Evolutionary conservation across 2,113 vertebrate species (phyloP), one percentile per base, ranked within the genome.

Genomic region (Megaceryle maxima): DNA sequence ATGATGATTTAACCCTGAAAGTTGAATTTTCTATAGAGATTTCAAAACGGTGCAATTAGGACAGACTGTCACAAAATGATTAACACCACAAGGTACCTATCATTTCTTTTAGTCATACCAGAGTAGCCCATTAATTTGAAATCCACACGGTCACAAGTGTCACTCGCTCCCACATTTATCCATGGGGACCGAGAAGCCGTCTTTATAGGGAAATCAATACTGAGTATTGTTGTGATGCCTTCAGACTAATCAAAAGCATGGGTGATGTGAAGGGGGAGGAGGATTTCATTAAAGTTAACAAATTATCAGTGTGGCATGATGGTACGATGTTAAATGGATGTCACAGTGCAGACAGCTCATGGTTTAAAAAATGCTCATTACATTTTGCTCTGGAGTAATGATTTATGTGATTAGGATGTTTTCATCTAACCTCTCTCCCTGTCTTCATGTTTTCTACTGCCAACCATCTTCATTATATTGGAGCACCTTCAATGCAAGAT

Each of bases 41-140:
- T 95, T 97, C 92, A 93, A 96, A 96, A 91, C 44, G 74, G 93
- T 83, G 72, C 92, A 91, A 94, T 96, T 96, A 94, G 83, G 92
- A 93, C 33, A 39, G 70, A 22, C 91, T 97, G 97, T 96, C 98
- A 96, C 48, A 43, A 94, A 79, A 87, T 97, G 97, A 98, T 97
- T 94, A 95, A 98, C 97, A 84, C 77, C 79, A 43, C 62, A 25
- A 94, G 95, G 90, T 14, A 72, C 85, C 75, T 56, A 91, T 93
- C 95, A 95, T 96, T 97, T 95, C 96, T 95, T 97, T 69, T 67
- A 83, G 84, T 85, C 93, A 68, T 85, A 88, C 55, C 55, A 51
- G 24, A 83, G 86, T 57, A 96, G 81, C 83, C 69, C 94, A 97
- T 98, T 97, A 95, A 97, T 98, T 96, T 97, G 94, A 96, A 97